phyloP scores from a whole-genome alignment of 1,140 invertebrate genomes.

The Drosophila nebulosa region DNA sequence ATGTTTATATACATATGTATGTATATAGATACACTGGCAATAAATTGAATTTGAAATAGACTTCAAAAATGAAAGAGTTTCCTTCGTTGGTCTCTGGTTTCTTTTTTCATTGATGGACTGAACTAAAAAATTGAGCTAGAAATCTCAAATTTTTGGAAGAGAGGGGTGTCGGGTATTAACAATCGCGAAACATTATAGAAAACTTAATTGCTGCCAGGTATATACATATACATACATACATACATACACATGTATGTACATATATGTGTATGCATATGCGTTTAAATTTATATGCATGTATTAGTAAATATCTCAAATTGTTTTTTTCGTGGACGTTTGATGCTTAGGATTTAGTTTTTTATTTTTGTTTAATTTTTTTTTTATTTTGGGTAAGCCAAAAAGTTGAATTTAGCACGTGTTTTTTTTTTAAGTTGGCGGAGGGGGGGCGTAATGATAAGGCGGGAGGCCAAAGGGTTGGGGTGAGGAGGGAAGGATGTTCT shows the following conservation, averaged over 20 bases:
- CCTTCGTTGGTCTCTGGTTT: too few species aligned
- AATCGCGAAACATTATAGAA: too few species aligned
- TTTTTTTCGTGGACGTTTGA: constrained; percentile 32
- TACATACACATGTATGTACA: not conserved
- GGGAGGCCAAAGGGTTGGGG: not conserved
- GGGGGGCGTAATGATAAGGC: not conserved
- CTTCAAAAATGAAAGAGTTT: too few species aligned
- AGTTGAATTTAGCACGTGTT: not conserved
- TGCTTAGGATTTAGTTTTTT: constrained; percentile 14
- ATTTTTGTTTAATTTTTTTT: not conserved
- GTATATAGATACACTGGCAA: not conserved
- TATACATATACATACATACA: too few species aligned
- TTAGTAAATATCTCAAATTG: constrained; percentile 12
- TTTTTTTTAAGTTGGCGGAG: too few species aligned
- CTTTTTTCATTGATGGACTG: too few species aligned
- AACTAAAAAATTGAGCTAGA: too few species aligned
- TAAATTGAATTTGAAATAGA: too few species aligned
- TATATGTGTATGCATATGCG: not conserved
- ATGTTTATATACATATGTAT: constrained; percentile 1
- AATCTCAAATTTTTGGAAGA: too few species aligned
- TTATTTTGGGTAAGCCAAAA: not conserved
- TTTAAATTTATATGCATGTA: constrained; percentile 31
- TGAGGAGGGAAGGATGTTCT: not conserved
- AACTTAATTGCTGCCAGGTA: too few species aligned
- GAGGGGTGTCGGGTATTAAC: too few species aligned